Percentiles rank a stretch among this genome's conserved stretches.
These are phyloP conservation scores for Drosophila tristis DNA, from an alignment of 1,140 invertebrate species.

Conservation along the genomic window DNA sequence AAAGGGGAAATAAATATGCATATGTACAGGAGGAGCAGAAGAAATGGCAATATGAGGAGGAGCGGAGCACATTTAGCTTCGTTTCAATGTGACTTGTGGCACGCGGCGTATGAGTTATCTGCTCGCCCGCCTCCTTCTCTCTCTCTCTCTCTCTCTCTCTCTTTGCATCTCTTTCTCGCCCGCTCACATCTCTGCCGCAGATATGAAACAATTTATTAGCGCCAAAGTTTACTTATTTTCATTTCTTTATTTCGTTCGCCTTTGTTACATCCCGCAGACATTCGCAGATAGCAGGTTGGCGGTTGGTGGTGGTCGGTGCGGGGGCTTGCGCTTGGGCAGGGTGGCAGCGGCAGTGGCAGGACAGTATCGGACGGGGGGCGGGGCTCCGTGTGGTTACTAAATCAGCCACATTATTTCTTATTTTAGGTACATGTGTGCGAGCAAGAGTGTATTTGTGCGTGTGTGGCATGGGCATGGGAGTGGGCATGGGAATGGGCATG, in stretches of 20 bases:
- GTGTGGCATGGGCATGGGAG: background rate
- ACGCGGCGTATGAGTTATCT: constrained; percentile 78
- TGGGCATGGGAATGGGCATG: constrained; percentile 7
- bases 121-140: constrained; percentile 1
- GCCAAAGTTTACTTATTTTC: constrained; percentile 70
- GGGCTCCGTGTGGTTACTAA: constrained; percentile 56
- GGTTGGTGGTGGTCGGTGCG: background rate
- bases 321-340: background rate
- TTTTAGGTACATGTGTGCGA: constrained; percentile 61
- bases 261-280: constrained; percentile 56
- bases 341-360: background rate
- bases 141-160: background rate
- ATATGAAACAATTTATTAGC: constrained; percentile 82
- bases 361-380: constrained; percentile 23
- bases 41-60: constrained; percentile 28
- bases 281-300: constrained; percentile 25
- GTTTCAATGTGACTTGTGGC: constrained; percentile 28
- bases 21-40: constrained; percentile 36
- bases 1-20: constrained; percentile 79
- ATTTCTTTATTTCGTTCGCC: constrained; percentile 62
- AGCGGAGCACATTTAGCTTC: constrained; percentile 15
- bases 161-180: constrained; percentile 4
- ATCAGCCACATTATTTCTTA: constrained; percentile 80
- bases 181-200: constrained; percentile 35
- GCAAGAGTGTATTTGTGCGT: constrained; percentile 17